These are phyloP conservation scores for Corythucha ciliata DNA, from an alignment of 2,888 invertebrate species.

Conservation along the genomic window DNA sequence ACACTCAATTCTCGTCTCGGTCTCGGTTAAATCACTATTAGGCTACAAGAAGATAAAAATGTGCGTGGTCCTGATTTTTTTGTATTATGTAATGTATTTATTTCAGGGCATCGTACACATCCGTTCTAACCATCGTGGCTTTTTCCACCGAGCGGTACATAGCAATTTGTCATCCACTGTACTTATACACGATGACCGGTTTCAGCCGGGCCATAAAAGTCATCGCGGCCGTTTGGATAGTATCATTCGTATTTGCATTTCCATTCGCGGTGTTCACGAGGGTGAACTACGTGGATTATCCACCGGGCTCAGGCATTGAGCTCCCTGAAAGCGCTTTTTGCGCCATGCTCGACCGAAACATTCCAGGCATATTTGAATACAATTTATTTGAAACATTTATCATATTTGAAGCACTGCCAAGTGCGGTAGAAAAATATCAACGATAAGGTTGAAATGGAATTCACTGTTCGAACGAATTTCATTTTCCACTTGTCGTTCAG, in stretches of 20 bases:
- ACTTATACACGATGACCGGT: slow-evolving; percentile 72
- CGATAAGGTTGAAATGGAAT: too few relatives aligned
- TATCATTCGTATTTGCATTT: slow-evolving; percentile 63
- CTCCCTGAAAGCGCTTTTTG: slow-evolving; percentile 73
- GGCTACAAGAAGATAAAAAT: too few relatives aligned
- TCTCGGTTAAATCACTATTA: too few relatives aligned
- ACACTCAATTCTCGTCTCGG: too few relatives aligned
- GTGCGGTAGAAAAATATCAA: too few relatives aligned
- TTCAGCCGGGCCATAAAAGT: slow-evolving; percentile 70
- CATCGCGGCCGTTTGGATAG: slow-evolving; percentile 65
- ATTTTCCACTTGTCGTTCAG: too few relatives aligned
- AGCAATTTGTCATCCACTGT: slow-evolving; percentile 82
- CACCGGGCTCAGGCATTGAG: slow-evolving; percentile 47
- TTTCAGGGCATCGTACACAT: slow-evolving; percentile 75
- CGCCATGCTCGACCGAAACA: slow-evolving; percentile 54
- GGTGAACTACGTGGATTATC: slow-evolving; percentile 65
- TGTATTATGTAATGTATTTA: background rate
- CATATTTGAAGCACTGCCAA: too few relatives aligned
- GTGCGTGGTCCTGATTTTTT: too few relatives aligned
- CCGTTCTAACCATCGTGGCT: slow-evolving; percentile 82
- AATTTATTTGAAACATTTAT: too few relatives aligned
- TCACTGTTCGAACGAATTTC: too few relatives aligned
- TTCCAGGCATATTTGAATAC: too few relatives aligned
- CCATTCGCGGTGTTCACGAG: slow-evolving; percentile 68
- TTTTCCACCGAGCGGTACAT: slow-evolving; percentile 85